Evolutionary conservation across 2,113 vertebrate species (phyloP), one percentile per base, ranked within the genome.

Genomic region (Strix aluco): DNA sequence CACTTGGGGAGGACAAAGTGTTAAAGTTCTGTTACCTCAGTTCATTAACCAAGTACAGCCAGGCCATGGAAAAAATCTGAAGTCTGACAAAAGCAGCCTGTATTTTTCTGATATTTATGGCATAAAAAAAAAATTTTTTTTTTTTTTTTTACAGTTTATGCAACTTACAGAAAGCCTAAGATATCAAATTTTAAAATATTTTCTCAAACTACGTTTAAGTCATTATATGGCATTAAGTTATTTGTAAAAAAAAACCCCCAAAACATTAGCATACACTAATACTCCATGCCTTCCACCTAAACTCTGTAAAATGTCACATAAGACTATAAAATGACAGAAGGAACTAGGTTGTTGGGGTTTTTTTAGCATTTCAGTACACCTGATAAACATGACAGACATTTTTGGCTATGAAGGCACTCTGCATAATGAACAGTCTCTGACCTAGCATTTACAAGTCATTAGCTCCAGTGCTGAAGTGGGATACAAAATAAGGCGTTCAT

Each of bases 401-500:
- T 95, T 88, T 95, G 72, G 82, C 73, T 94, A 63, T n/a, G 65
- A 95, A 97, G 80, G 67, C 67, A 83, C 55, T 63, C 47, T 71
- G 62, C 80, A 65, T 79, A 92, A 96, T 59, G 38, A 96, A 91
- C 3, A 0, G 65, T 67, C 93, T 90, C 86, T 96, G 96, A 97
- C 96, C 82, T 34, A 94, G 84, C 63, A 91, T 93, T 94, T 96
- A 95, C 63, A 96, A 96, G 84, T 96, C 90, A 97, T 97, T 97
- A 96, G 89, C 74, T 96, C 69, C 88, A 96, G 26, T n/a, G 84
- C 49, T 89, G 81, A 95, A 93, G 38, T 30, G 72, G 86, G 72
- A 29, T 52, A 92, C 66, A 97, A 96, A 86, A 98, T 97, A 98
- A 98, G 96, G 91, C 81, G 11, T 49, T 89, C 90, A 97, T 84